Evolutionary conservation across 2,888 invertebrate genomes (phyloP), one percentile per base, ranked within the genome.

Genomic region (Eilema sororculum): DNA sequence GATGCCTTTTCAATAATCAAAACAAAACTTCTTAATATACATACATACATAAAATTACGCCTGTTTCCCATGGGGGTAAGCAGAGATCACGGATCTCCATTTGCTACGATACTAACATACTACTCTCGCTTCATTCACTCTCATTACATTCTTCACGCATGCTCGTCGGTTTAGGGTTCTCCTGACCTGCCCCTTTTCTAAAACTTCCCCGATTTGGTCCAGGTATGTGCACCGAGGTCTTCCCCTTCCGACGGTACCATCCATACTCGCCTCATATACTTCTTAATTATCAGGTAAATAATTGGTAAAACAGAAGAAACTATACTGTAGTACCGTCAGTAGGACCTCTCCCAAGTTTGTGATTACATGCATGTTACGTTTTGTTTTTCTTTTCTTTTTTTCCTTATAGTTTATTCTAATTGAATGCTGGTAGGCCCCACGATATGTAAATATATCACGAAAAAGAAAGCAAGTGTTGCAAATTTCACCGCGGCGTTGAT

Each of bases 401-500:
- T 25, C 28, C 24, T 58, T 58, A 16, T 58, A 24, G 25, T 25
- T 58, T 58, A 58, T 25, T 25, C 16, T 58, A 25, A 25, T 24
- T 58, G 25, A 58, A 58, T 58, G 24, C 58, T 16, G 25, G 25
- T 2, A 58, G 28, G 58, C 28, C 6, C 52, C 16, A 5, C 61
- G 30, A 61, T 62, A 56, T 22, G 67, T 24, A 52, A 61, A 61
- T 61, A 67, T 37, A 22, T 24, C 20, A 9, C 25, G 24, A 25
- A 20, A 33, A 67, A 67, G 20, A 16, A 69, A 64, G 28, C 28
- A 58, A 28, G 13, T 30, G 8, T 22, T 63, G 64, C 5, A 33
- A 69, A 69, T 59, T 33, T 30, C 46, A 9, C 30, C 28, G 20
- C 20, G 59, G 59, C 37, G 30, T 60, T 60, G 59, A 66, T 60